A percentile compares a stretch with the other conserved stretches of the same genome.
phyloP scores from a whole-genome alignment of 2,113 vertebrate species.

The Herpetotheres cachinnans region DNA sequence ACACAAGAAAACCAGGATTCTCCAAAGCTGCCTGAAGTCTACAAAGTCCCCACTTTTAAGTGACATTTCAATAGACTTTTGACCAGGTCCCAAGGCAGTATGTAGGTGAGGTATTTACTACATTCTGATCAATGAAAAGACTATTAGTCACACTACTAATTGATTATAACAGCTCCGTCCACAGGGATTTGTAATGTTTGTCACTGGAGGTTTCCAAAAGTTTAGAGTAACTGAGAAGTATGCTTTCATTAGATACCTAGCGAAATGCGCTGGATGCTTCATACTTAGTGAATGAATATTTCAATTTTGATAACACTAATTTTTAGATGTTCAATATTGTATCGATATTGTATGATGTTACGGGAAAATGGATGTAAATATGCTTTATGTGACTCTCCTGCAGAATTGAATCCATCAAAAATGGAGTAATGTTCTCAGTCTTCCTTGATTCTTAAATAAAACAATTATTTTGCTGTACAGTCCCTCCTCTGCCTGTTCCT shows the following conservation, averaged over 20 bases:
- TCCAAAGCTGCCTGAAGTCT: neutral
- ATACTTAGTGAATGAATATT: neutral
- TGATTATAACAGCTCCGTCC: neutral
- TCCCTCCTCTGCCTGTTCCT: constrained; percentile 16
- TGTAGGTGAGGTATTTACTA: neutral
- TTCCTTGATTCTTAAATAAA: constrained; percentile 43
- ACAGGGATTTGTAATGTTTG: neutral
- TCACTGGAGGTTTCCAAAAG: neutral
- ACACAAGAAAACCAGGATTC: neutral
- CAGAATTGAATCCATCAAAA: constrained; percentile 23
- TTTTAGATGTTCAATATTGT: neutral
- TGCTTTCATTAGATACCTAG: neutral
- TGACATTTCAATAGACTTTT: neutral
- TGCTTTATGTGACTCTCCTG: neutral
- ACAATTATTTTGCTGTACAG: constrained; percentile 34
- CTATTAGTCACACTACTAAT: neutral
- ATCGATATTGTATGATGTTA: neutral
- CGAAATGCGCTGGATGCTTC: neutral
- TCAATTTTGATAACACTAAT: neutral
- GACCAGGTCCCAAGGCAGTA: neutral
- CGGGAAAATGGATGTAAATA: neutral
- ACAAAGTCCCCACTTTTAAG: neutral
- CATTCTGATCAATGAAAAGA: neutral
- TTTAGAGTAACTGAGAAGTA: neutral
- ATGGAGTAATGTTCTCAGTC: neutral